These are phyloP conservation scores for Callimorpha dominula DNA, from an alignment of 2,888 invertebrate genomes.

Conservation along the genomic window DNA sequence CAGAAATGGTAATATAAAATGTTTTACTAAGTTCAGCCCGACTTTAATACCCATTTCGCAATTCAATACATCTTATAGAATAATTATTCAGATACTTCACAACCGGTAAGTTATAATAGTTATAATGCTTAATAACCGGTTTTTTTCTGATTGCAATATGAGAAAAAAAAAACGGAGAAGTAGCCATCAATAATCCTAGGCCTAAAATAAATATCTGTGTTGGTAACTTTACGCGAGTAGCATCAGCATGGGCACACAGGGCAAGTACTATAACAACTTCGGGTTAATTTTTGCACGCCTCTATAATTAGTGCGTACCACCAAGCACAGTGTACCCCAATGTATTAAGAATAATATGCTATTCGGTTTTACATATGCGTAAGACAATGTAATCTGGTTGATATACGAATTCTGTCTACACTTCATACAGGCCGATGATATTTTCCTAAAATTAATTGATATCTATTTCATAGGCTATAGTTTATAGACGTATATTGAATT, in stretches of 20 bases:
- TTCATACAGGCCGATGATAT: conserved; percentile 16
- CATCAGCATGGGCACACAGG: neutral
- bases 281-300: neutral
- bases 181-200: neutral
- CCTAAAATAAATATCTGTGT: too few species aligned
- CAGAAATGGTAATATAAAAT: neutral
- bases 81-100: too few species aligned
- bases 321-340: neutral
- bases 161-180: neutral
- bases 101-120: too few species aligned
- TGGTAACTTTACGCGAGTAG: neutral
- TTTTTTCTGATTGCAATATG: neutral
- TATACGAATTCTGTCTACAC: conserved; percentile 46
- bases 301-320: neutral
- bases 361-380: conserved; percentile 5
- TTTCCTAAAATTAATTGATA: neutral
- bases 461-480: neutral
- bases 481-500: neutral
- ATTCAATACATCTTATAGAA: neutral
- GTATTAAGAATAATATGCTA: neutral
- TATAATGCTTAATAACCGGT: too few species aligned
- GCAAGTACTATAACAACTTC: neutral
- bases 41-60: neutral
- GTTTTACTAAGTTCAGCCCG: neutral
- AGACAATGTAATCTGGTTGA: conserved; percentile 44